Evolutionary conservation across 1,140 invertebrate genomes (phyloP), one percentile per base, ranked within the genome.

Genomic region (Dinoponera quadriceps): DNA sequence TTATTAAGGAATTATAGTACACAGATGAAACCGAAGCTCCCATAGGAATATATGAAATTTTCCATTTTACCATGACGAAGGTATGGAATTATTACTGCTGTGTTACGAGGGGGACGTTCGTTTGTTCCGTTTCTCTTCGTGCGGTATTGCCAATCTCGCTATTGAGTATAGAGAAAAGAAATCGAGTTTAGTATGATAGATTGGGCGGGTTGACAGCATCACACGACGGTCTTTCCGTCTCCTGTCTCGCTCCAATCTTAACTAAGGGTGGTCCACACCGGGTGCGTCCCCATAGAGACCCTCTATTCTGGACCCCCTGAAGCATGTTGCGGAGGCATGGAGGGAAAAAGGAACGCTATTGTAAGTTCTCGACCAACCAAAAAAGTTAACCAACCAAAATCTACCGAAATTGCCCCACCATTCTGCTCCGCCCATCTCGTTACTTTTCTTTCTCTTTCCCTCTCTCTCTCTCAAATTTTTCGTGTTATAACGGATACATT

Each of bases 101-200:
- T 48, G 49, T 66, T 75, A 65, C 59, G 51, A 55, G 20, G 66
- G 38, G 60, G 54, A 65, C 49, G 72, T 71, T 88, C 66, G 73
- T 89, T 86, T 88, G 86, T 88, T 72, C 59, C 68, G 65, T 84
- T 88, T 81, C 80, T 75, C 55, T 14, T 51, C n/a, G 55, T 22
- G 33, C 62, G 38, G 55, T 84, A 48, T 83, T 77, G 82, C 75
- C 88, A 89, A 89, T 89, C 88, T 88, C 75, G 86, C 87, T 88
- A 91, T 92, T 90, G 91, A 91, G 87, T 87, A 87, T 75, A 83
- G 88, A 85, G 88, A 89, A 89, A 92, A 92, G 90, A 93, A 93
- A 93, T 93, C 92, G 92, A 92, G 91, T 91, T 91, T 82, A 82
- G 85, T 93, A 93, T 94, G 93, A 94, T 94, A 94, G 93, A 94